Conservation (phyloP, 2,797 vertebrate species). For the Leucoraja ocellata region DNA sequence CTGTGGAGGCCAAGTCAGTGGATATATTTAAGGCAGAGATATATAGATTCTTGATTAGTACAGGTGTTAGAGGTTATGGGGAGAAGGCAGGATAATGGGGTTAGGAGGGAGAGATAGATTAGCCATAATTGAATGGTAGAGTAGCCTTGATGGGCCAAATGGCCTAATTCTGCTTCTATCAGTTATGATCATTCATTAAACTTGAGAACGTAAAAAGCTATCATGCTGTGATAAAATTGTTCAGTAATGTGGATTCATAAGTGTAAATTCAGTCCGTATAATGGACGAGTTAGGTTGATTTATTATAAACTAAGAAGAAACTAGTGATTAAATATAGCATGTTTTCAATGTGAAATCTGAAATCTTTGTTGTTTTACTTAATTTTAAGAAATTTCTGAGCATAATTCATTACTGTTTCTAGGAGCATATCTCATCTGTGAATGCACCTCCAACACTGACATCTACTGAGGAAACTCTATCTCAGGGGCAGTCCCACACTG, state of each 20-base stretch:
- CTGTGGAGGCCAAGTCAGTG: too few relatives aligned
- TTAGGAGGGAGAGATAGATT: too few relatives aligned
- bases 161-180: too few relatives aligned
- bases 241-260: not conserved
- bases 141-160: too few relatives aligned
- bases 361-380: not conserved
- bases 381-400: not conserved
- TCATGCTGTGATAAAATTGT: not conserved
- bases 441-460: conserved; percentile 71
- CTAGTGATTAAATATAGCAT: not conserved
- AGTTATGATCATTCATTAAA: too few relatives aligned
- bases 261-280: not conserved
- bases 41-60: too few relatives aligned
- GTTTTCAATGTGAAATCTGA: not conserved
- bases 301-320: not conserved
- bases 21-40: too few relatives aligned
- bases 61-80: too few relatives aligned
- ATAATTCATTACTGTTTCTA: conserved; percentile 50
- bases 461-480: conserved; percentile 84
- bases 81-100: too few relatives aligned
- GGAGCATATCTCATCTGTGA: conserved; percentile 73
- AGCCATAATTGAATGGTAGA: too few relatives aligned
- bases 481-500: conserved; percentile 86
- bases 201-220: not conserved
- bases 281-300: not conserved